Evolutionary conservation across 23 tunicate genomes (phyloP).

Genomic region (Trididemnum miniatum): DNA sequence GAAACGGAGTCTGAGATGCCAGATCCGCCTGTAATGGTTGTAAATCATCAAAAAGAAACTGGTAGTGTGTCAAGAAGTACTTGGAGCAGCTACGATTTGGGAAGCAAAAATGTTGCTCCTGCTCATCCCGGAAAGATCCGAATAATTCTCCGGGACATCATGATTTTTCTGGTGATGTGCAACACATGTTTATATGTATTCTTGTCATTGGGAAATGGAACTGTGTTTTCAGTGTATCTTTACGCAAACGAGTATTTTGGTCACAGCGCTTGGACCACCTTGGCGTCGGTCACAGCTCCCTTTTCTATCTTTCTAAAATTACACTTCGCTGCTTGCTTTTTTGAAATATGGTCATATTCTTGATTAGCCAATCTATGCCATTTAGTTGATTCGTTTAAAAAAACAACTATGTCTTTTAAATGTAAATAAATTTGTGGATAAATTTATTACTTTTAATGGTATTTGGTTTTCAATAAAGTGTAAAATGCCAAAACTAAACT

Average conservation of each 20-base stretch:
- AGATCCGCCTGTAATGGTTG: background rate
- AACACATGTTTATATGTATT: slow-evolving; percentile 28
- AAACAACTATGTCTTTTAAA: no score
- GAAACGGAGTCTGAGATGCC: background rate
- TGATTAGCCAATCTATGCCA: no score
- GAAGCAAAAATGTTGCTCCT: background rate
- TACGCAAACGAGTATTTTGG: slow-evolving; percentile 21
- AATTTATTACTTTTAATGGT: no score
- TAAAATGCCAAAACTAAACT: no score
- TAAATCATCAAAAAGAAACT: background rate
- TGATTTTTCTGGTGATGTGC: slow-evolving; percentile 21
- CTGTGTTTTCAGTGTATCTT: slow-evolving; percentile 3
- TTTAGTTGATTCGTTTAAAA: no score
- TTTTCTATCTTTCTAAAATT: slow-evolving; percentile 24
- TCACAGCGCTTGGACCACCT: slow-evolving; percentile 38
- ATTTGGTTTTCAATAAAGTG: no score
- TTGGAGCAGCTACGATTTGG: slow-evolving; percentile 8
- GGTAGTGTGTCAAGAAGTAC: background rate
- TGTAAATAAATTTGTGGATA: no score
- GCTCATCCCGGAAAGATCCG: background rate
- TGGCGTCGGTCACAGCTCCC: slow-evolving; percentile 25
- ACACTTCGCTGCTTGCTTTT: slow-evolving; percentile 35
- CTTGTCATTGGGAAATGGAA: slow-evolving; percentile 15
- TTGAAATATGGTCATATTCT: slow-evolving; percentile 32
- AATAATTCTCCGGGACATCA: slow-evolving; percentile 10